phyloP scores from a whole-genome alignment of 2,888 invertebrate genomes.

The Trichogramma dendrolimi region DNA sequence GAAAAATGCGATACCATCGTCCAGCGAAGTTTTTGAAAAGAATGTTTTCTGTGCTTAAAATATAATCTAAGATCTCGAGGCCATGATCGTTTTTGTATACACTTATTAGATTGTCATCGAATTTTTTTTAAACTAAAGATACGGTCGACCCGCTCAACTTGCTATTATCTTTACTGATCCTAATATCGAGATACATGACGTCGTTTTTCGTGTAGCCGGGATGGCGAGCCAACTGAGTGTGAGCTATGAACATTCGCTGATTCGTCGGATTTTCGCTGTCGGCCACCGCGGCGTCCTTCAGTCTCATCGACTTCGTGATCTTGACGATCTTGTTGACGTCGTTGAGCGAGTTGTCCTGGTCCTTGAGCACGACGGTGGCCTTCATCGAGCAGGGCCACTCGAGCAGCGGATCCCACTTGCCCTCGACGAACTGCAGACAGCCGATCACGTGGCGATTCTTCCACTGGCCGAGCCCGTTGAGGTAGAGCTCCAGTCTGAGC shows the following conservation, averaged over 20 bases:
- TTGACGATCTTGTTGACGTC: slow-evolving; percentile 51
- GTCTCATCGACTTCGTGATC: slow-evolving; percentile 30
- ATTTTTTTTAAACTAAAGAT: slow-evolving; percentile 21
- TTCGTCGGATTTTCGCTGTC: slow-evolving; percentile 30
- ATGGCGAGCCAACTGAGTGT: slow-evolving; percentile 60
- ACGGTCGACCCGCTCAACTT: slow-evolving; percentile 21
- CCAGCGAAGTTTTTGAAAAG: neutral
- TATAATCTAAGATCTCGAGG: neutral
- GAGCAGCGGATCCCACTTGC: slow-evolving; percentile 68
- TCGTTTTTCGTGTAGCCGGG: slow-evolving; percentile 59
- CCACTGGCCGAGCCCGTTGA: slow-evolving; percentile 76
- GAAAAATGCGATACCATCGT: neutral
- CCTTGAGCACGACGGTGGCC: slow-evolving; percentile 63
- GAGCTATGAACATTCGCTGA: slow-evolving; percentile 64
- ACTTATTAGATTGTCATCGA: neutral
- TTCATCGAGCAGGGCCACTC: slow-evolving; percentile 71
- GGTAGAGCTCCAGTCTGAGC: slow-evolving; percentile 64
- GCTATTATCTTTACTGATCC: slow-evolving; percentile 38
- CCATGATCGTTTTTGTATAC: neutral
- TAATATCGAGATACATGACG: slow-evolving; percentile 61
- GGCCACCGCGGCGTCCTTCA: slow-evolving; percentile 23
- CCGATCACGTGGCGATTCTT: slow-evolving; percentile 69
- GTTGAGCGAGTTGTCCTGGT: slow-evolving; percentile 57
- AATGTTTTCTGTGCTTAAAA: neutral
- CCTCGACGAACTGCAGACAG: slow-evolving; percentile 64